Base-by-base conservation (phyloP, 2,888 invertebrate genomes). In the Oscheius sp. region DNA sequence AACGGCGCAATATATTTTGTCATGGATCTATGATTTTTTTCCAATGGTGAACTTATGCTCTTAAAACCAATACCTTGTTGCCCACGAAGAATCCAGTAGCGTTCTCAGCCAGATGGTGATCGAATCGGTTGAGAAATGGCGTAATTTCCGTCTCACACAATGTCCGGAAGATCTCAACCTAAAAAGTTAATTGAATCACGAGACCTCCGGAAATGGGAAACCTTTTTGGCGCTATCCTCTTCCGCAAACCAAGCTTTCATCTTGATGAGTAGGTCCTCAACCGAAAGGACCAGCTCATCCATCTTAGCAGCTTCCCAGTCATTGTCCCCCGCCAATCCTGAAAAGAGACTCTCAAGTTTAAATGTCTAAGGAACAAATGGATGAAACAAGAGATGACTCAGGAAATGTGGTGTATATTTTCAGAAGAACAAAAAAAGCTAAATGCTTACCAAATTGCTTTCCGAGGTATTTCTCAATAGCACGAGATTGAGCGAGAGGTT, bases 21-120 rank as follows among this genome's bases (percentile, higher is more conserved):
- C n/a, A n/a, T n/a, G n/a, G n/a, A n/a, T n/a, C n/a, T n/a, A n/a
- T n/a, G n/a, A n/a, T n/a, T n/a, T n/a, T n/a, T n/a, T n/a, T n/a
- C n/a, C n/a, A n/a, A n/a, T n/a, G n/a, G n/a, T n/a, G n/a, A n/a
- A 15, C 37, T 37, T 37, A 37, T 37, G 8, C 37, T 37, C 15
- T 37, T 20, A 17, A 46, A n/a, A n/a, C n/a, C n/a, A n/a, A 27
- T 45, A 81, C 81, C 65, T 75, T 66, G 48, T 73, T 70, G 4
- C 82, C 79, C 0, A 82, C 78, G 42, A 82, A 79, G 70, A 65
- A 79, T 46, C 79, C 82, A 10, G 78, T 72, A n/a, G 76, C 78
- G 45, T 76, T 81, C 8, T 65, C 67, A 2, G 55, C 70, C n/a
- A 82, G 66, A 70, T 78, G 71, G 12, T 48, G 67, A 42, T 82